Evolutionary conservation across 2,888 invertebrate species (phyloP).

Genomic region (Harpagoxenus sublaevis): DNA sequence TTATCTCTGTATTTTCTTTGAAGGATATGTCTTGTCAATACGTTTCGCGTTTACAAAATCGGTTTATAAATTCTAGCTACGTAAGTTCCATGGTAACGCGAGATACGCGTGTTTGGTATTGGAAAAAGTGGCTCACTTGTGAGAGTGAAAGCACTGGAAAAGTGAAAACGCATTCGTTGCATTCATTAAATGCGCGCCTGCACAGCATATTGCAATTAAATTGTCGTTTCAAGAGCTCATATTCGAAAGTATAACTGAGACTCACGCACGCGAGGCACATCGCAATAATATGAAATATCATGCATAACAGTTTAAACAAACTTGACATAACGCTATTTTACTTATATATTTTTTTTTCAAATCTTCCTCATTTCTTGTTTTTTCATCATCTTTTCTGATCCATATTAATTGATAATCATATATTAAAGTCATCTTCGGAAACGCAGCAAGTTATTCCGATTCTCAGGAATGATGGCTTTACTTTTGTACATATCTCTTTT

Average conservation of each 20-base stretch:
- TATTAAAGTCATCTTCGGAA: neutral
- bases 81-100: conserved; percentile 32
- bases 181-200: conserved; percentile 60
- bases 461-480: neutral
- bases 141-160: conserved; percentile 71
- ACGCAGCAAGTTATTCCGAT: neutral
- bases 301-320: neutral
- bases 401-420: neutral
- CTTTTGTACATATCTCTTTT: neutral
- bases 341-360: neutral
- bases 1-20: neutral
- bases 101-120: conserved; percentile 56
- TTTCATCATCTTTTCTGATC: neutral
- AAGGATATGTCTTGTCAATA: neutral
- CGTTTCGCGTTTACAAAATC: neutral
- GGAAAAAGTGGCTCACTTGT: conserved; percentile 55
- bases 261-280: conserved; percentile 38
- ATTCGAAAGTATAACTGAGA: conserved; percentile 63
- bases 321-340: neutral
- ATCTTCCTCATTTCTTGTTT: neutral
- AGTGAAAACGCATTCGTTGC: conserved; percentile 65
- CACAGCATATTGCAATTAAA: conserved; percentile 47
- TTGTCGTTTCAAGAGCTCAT: conserved; percentile 43
- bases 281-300: conserved; percentile 20
- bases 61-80: conserved; percentile 6